These are phyloP conservation scores for Sus scrofa DNA, from an alignment of 2,113 vertebrate genomes.

Conservation along the genomic window T2T-Sscrofa CM000819.6:60551501-60552000, in stretches of 20 bases:
- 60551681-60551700: background rate
- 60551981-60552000: background rate
- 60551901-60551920: background rate
- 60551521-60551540: conserved; percentile 9
- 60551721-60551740: background rate
- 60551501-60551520: conserved; percentile 5
- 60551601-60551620: background rate
- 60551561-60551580: background rate
- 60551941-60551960: background rate
- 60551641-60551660: background rate
- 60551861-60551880: background rate
- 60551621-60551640: background rate
- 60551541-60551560: conserved; percentile 19
- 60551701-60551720: background rate
- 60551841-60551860: background rate
- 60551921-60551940: background rate
- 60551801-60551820: background rate
- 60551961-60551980: conserved; percentile 14
- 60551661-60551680: background rate
- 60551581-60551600: background rate
- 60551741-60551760: background rate
- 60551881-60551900: background rate
- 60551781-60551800: background rate
- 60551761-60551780: background rate
- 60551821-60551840: background rate